These are phyloP conservation scores for Colossoma macropomum DNA, from an alignment of 2,113 vertebrate species.

Conservation along the genomic window DNA sequence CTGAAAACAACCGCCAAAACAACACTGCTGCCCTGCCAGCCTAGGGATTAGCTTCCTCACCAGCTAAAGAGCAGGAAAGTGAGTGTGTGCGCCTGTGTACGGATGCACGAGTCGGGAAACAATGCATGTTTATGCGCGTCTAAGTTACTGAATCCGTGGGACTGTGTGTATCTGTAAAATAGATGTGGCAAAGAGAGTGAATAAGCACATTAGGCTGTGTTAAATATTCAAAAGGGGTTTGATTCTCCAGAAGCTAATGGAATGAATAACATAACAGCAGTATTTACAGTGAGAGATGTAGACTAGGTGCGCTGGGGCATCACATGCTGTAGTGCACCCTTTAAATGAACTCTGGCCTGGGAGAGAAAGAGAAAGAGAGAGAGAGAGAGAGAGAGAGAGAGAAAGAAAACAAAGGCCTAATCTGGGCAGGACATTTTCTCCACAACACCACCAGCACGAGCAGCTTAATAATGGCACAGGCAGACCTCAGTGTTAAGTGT, in stretches of 20 bases:
- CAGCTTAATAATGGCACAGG: slow-evolving; percentile 24
- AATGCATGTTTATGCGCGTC: slow-evolving; percentile 16
- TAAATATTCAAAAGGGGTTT: slow-evolving; percentile 81
- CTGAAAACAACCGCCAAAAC: slow-evolving; percentile 91
- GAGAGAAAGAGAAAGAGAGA: not conserved
- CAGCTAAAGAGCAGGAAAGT: slow-evolving; percentile 72
- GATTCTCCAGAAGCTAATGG: slow-evolving; percentile 72
- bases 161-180: slow-evolving; percentile 57
- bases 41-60: slow-evolving; percentile 78
- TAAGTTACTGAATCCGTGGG: not conserved
- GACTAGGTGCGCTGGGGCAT: slow-evolving; percentile 75
- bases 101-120: not conserved
- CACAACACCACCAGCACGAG: not conserved
- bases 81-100: not conserved
- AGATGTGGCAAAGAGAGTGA: slow-evolving; percentile 61
- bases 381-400: not conserved
- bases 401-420: slow-evolving; percentile 1
- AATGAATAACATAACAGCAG: slow-evolving; percentile 81
- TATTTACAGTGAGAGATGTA: slow-evolving; percentile 81
- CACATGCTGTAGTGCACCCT: slow-evolving; percentile 77
- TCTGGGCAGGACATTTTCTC: not conserved
- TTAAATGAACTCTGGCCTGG: slow-evolving; percentile 69
- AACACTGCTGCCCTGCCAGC: slow-evolving; percentile 79
- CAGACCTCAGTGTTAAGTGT: slow-evolving; percentile 24
- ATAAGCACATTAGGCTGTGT: slow-evolving; percentile 76